Evolutionary conservation across 2,888 invertebrate species (phyloP).

Genomic region (Limnephilus auricula): DNA sequence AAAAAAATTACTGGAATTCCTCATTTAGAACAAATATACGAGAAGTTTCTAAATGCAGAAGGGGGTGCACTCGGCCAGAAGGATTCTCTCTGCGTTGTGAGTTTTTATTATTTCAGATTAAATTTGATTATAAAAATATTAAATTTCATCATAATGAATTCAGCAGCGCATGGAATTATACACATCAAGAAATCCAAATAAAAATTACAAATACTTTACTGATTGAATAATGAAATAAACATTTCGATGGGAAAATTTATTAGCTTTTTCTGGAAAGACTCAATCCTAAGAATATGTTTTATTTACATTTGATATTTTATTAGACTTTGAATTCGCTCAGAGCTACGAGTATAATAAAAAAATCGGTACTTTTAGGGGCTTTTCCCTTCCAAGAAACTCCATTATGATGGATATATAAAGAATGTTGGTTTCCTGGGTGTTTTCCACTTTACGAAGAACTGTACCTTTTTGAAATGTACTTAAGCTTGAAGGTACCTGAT

Average conservation of each 20-base stretch:
- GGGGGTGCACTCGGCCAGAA: too few relatives aligned
- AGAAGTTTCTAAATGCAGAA: too few relatives aligned
- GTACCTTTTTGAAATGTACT: neutral
- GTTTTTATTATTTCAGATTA: too few relatives aligned
- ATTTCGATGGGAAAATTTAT: neutral
- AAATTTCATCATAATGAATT: too few relatives aligned
- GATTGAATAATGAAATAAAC: neutral
- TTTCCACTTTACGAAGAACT: neutral
- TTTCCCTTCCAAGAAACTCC: neutral
- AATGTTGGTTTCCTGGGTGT: neutral
- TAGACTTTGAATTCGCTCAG: neutral
- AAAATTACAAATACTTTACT: neutral
- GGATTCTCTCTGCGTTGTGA: too few relatives aligned
- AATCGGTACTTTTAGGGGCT: neutral
- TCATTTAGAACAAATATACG: too few relatives aligned
- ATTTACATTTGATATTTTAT: neutral
- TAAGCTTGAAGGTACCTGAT: neutral
- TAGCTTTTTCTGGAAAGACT: neutral
- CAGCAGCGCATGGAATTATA: too few relatives aligned
- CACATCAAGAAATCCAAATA: too few relatives aligned
- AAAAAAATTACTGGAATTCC: too few relatives aligned
- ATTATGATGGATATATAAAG: neutral
- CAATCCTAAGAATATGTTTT: neutral
- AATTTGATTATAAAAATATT: too few relatives aligned
- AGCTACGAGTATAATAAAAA: neutral